Percentiles rank a stretch among this genome's conserved stretches.
Evolutionary conservation across 2,888 invertebrate species (phyloP).

Genomic region (Caenorhabditis virilis): DNA sequence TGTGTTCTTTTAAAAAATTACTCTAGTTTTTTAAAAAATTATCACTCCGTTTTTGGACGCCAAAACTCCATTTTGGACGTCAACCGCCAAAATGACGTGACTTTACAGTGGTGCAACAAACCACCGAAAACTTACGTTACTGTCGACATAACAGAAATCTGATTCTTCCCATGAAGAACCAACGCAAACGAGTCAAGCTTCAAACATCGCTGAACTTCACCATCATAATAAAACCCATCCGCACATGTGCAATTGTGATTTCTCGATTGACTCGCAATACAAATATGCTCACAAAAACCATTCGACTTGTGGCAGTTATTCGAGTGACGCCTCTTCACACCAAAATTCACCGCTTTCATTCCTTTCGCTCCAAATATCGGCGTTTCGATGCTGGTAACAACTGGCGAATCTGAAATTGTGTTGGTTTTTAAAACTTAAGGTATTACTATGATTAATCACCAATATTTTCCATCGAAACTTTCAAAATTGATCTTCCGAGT

Average conservation of each 20-base stretch:
- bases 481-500: background rate
- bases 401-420: too few species aligned
- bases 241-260: constrained; percentile 1
- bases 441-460: background rate
- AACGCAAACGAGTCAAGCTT: background rate
- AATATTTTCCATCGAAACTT: background rate
- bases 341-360: constrained; percentile 1
- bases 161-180: background rate
- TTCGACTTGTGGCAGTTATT: background rate
- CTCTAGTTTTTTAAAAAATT: too few species aligned
- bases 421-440: too few species aligned
- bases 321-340: background rate
- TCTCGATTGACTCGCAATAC: background rate
- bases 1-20: too few species aligned
- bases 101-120: too few species aligned
- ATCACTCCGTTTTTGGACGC: too few species aligned
- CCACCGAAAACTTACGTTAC: too few species aligned
- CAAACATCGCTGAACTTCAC: background rate
- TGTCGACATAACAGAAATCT: background rate
- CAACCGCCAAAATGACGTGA: too few species aligned
- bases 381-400: background rate
- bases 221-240: constrained; percentile 2
- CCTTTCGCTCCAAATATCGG: constrained; percentile 5
- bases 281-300: constrained; percentile 2
- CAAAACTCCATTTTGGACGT: too few species aligned